phyloP scores from a whole-genome alignment of 2,113 vertebrate genomes.

The Hucho hucho region DNA sequence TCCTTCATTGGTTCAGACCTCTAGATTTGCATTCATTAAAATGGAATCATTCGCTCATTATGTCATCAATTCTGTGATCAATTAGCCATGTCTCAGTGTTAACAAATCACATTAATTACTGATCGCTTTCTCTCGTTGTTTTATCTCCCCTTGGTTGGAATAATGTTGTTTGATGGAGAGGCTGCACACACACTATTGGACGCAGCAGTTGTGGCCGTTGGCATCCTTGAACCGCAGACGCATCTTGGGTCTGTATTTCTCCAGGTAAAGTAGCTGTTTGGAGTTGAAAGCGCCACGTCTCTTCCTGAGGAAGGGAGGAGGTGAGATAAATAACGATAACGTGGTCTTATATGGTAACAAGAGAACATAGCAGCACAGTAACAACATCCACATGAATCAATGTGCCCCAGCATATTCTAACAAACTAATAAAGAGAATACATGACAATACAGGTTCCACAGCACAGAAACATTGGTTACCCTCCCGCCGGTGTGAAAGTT shows the following conservation, averaged over 20 bases:
- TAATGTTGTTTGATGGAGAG: conserved; percentile 48
- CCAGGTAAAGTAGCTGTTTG: conserved; percentile 99
- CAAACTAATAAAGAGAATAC: too few relatives aligned
- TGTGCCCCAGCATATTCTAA: too few relatives aligned
- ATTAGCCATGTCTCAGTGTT: conserved; percentile 72
- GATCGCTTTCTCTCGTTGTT: conserved; percentile 61
- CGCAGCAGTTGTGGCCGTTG: conserved; percentile 91
- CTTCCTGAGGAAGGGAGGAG: conserved; percentile 75
- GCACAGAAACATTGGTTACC: too few relatives aligned
- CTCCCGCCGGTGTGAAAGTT: too few relatives aligned
- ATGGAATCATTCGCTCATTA: conserved; percentile 54
- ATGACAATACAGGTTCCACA: too few relatives aligned
- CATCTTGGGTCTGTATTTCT: conserved; percentile 99
- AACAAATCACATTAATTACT: conserved; percentile 78
- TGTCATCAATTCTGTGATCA: conserved; percentile 50
- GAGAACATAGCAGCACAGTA: too few relatives aligned
- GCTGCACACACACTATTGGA: conserved; percentile 79
- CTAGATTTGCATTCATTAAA: conserved; percentile 68
- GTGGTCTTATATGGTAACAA: too few relatives aligned
- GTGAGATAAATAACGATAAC: neutral
- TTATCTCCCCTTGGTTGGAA: conserved; percentile 51
- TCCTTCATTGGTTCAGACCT: conserved; percentile 73
- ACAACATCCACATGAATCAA: too few relatives aligned
- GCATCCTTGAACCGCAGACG: conserved; percentile 92
- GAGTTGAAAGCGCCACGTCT: conserved; percentile 99